Base-by-base conservation (phyloP, 1,140 invertebrate species). In the Drosophila biarmipes region DNA sequence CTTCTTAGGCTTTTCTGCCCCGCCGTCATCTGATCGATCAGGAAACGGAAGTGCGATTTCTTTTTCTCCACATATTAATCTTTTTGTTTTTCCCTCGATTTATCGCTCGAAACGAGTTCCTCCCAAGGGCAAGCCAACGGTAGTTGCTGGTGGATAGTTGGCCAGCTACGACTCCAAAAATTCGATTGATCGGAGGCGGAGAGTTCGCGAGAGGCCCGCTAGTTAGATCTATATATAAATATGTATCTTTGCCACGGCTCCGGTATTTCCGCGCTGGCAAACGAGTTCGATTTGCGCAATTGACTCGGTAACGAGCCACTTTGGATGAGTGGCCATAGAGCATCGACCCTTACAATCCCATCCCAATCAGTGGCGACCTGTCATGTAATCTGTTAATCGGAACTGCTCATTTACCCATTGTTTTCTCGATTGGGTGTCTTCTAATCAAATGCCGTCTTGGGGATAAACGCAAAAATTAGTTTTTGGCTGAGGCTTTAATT, bases 1-100 rank as follows among this genome's bases (percentile, higher is more conserved):
- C 66, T 69, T 69, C 63, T 69, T 69, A 56, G 63, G 63, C 66
- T 56, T 74, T 62, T 68, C 78, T 67, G 73, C 59, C 64, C 55
- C 71, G 45, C 73, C 45, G 58, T 80, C 68, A 46, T 51, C n/a
- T 40, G 40, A 21, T 64, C 74, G 82, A 87, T 89, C 79, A 82
- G 82, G 82, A 87, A 87, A 89, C 82, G 82, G 82, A 87, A 87
- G 82, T 79, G 27, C 56, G 73, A 78, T 67, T 72, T 69, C 40
- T 66, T 64, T 67, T 74, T 69, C 42, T 40, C 54, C 48, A 71
- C 67, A 52, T 64, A 78, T 67, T 87, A 78, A 86, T 87, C 64
- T 87, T 72, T 72, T 59, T 61, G 54, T 76, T 77, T 69, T 56
- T 78, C 68, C 66, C 67, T 77, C 45, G 29, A 19, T 40, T 17